Base-by-base conservation (phyloP, 2,113 vertebrate genomes). In the Eleginops maclovinus region DNA sequence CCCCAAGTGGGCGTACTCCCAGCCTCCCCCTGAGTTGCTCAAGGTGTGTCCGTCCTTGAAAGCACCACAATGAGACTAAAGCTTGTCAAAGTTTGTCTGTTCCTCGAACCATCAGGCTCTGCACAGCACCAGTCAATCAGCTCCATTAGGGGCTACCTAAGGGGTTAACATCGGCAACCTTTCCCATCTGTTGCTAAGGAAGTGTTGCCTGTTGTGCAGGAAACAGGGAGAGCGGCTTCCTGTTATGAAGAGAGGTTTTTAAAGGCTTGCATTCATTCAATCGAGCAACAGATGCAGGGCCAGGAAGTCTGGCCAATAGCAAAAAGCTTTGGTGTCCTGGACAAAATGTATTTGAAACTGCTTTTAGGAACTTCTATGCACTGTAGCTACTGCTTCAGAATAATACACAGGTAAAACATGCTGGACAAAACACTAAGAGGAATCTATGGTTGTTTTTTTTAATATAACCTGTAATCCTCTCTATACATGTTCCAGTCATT, bases 181-280 rank as follows among this genome's bases (percentile, higher is more conserved):
- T 96, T 95, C 96, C 94, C 94, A 94, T 67, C 49, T 92, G 97
- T 98, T 97, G 96, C 96, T 96, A 96, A 91, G 95, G 97, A 96
- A 96, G 97, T 93, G 79, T 93, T 95, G 97, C 96, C 95, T 97
- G 96, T 96, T 96, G 95, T 95, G 95, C 96, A 98, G 97, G 97
- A 98, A 98, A 95, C 96, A 94, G 95, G 93, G 96, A 97, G 96
- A 96, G 93, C 95, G 89, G 94, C 96, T 97, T 98, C 97, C 97
- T 98, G 97, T 99, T 99, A 97, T 98, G 97, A 96, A 97, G 95
- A 94, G 96, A 94, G 94, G 90, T 94, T 95, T 94, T 93, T 94
- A 91, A 95, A 96, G 95, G 93, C 89, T 93, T 93, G 87, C 93
- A 97, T 96, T 96, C 95, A 95, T 97, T 96, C 96, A 96, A 94